These are phyloP conservation scores for Semibalanus balanoides DNA, from an alignment of 1,140 invertebrate species.

Conservation along the genomic window DNA sequence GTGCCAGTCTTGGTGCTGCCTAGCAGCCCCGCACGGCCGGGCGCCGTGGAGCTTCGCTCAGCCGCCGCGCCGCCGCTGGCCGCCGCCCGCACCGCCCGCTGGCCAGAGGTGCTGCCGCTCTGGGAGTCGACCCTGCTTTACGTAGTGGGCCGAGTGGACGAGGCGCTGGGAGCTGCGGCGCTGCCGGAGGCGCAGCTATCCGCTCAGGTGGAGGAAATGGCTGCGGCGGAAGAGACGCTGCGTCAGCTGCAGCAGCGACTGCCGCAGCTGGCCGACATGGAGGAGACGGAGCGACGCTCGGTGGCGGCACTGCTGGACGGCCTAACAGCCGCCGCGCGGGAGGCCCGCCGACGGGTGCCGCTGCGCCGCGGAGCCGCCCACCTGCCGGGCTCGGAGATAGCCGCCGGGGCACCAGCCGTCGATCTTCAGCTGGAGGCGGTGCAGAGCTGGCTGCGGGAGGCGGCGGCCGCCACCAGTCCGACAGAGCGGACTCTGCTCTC, in stretches of 20 bases:
- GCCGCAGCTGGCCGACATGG: neutral
- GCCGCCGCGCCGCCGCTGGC: neutral
- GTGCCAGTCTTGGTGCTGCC: neutral
- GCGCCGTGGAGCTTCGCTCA: neutral
- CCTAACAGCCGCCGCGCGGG: neutral
- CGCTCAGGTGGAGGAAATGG: neutral
- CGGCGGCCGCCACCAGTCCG: too few species aligned
- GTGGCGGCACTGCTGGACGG: neutral
- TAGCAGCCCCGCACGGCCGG: neutral
- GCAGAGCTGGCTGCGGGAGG: neutral
- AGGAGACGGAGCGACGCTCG: neutral
- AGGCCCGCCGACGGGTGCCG: neutral
- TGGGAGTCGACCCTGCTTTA: neutral
- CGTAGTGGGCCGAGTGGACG: neutral
- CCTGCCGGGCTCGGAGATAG: neutral
- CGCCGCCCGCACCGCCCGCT: neutral
- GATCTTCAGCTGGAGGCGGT: neutral
- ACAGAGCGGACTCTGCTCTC: neutral
- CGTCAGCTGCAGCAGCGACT: neutral
- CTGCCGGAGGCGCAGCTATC: neutral
- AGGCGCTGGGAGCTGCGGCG: neutral
- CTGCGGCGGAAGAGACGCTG: neutral
- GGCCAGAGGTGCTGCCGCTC: neutral
- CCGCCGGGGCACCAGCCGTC: too few species aligned
- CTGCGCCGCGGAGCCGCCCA: neutral